These are phyloP conservation scores for Cyanoderma ruficeps DNA, from an alignment of 2,113 vertebrate genomes.

Conservation along the genomic window DNA sequence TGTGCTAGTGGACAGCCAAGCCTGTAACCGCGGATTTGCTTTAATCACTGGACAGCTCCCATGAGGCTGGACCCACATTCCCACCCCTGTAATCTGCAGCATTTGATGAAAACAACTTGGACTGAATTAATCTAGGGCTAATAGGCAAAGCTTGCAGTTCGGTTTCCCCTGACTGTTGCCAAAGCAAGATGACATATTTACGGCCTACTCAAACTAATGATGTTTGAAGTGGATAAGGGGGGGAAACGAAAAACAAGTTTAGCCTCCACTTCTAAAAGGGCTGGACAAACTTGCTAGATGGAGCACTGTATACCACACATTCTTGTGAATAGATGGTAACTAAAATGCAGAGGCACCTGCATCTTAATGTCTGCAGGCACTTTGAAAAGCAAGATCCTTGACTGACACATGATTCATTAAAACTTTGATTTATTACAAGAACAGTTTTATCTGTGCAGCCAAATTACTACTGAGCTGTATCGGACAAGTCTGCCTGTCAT, in stretches of 20 bases:
- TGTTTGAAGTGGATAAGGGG: constrained; percentile 50
- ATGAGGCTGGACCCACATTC: constrained; percentile 61
- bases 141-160: constrained; percentile 37
- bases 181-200: constrained; percentile 64
- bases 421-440: background rate
- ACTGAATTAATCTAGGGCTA: constrained; percentile 68
- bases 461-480: background rate
- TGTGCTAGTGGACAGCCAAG: constrained; percentile 68
- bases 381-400: background rate
- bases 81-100: constrained; percentile 66
- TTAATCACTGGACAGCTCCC: constrained; percentile 74
- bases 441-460: background rate
- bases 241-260: constrained; percentile 61
- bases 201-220: constrained; percentile 48
- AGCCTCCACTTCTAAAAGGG: constrained; percentile 53
- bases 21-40: constrained; percentile 63
- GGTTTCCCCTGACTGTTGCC: constrained; percentile 46
- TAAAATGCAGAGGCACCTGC: background rate
- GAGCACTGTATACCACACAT: background rate
- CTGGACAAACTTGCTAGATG: constrained; percentile 19
- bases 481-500: background rate
- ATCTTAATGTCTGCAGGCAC: background rate
- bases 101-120: constrained; percentile 75
- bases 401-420: background rate
- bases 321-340: constrained; percentile 54